Evolutionary conservation across 1,140 invertebrate species (phyloP).

Genomic region (Aphis craccivora): DNA sequence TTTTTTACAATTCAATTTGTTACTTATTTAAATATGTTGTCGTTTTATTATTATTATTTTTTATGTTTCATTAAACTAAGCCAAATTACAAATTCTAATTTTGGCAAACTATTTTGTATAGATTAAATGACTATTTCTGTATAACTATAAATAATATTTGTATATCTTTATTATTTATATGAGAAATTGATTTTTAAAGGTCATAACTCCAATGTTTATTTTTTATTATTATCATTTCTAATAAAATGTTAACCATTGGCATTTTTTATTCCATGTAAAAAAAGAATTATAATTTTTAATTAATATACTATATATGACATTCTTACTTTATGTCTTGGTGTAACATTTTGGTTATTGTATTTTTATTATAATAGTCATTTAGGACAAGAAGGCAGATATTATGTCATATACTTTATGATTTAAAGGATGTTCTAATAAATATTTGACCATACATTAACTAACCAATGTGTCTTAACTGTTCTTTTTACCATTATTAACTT

Average conservation of each 20-base stretch:
- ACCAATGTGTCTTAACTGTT: background rate
- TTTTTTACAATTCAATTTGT: conserved; percentile 1
- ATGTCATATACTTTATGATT: background rate
- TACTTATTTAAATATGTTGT: background rate
- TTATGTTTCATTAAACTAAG: background rate
- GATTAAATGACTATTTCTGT: background rate
- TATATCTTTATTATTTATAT: background rate
- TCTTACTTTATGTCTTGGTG: background rate
- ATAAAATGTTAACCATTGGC: background rate
- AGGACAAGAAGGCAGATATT: background rate
- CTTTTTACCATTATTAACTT: background rate
- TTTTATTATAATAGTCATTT: background rate
- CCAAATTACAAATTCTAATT: background rate
- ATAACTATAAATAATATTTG: background rate
- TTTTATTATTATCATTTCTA: background rate
- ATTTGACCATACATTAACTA: background rate
- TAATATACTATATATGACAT: background rate
- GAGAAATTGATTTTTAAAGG: conserved; percentile 22
- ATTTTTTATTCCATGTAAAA: background rate
- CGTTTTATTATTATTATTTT: background rate
- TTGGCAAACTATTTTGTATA: background rate
- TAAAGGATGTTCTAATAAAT: background rate
- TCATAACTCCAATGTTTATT: background rate
- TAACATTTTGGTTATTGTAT: background rate
- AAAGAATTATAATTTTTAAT: conserved; percentile 8